These are phyloP conservation scores for Nasonia oneida DNA, from an alignment of 2,888 invertebrate species.

Conservation along the genomic window DNA sequence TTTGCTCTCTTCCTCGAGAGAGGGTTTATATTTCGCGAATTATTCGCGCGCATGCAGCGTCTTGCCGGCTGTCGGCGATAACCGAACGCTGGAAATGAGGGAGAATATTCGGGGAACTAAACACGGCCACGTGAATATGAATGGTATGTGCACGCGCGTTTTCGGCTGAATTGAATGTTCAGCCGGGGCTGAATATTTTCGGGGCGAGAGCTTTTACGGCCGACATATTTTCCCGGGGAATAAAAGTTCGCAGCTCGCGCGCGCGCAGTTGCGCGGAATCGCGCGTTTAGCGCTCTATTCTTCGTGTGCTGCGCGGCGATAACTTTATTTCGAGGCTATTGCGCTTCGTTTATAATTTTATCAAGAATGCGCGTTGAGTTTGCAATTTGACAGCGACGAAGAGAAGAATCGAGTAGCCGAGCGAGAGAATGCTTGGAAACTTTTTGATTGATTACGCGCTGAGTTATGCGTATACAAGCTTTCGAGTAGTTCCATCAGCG, in stretches of 20 bases:
- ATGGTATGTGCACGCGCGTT: neutral
- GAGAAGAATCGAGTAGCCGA: too few species aligned
- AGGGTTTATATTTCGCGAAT: conserved; percentile 29
- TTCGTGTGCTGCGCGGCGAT: too few species aligned
- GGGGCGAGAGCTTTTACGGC: conserved; percentile 35
- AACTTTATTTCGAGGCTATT: too few species aligned
- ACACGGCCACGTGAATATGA: neutral
- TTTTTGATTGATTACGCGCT: too few species aligned
- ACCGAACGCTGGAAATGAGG: conserved; percentile 15
- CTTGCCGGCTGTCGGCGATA: conserved; percentile 11
- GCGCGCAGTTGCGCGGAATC: too few species aligned
- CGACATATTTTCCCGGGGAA: conserved; percentile 16
- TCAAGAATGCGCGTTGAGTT: too few species aligned
- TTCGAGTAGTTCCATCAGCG: too few species aligned
- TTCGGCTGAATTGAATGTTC: conserved; percentile 23
- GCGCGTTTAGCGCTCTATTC: neutral
- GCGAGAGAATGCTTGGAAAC: too few species aligned
- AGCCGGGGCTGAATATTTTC: conserved; percentile 16
- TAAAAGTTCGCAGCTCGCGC: neutral
- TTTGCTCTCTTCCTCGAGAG: neutral
- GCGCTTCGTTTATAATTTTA: too few species aligned
- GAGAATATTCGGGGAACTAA: conserved; percentile 11
- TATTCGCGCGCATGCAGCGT: neutral
- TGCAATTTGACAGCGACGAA: too few species aligned
- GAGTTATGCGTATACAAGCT: too few species aligned